Base-by-base conservation (phyloP, 2,113 vertebrate genomes). In the Oophaga pumilio region DNA sequence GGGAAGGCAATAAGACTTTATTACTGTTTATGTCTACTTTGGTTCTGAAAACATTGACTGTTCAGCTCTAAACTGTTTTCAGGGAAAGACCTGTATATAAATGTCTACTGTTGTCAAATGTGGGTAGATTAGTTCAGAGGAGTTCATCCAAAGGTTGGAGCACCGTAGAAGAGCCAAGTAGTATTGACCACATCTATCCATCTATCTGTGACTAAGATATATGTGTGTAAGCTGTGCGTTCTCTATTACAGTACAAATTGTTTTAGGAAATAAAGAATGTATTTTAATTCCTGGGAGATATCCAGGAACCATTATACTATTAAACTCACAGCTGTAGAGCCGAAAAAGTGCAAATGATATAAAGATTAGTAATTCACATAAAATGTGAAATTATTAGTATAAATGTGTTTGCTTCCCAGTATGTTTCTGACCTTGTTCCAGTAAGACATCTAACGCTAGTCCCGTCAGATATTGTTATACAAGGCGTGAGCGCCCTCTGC, bases 1-100 rank as follows among this genome's bases (percentile, higher is more conserved):
- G 87, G 49, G 86, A 85, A 80, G 56, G 24, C 87, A 90, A 64
- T 77, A 89, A 90, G 89, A 92, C 22, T 92, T 93, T 92, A 92
- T 93, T 94, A 91, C 92, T 94, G 91, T 94, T 94, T 94, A 91
- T 90, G 91, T 93, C 93, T 95, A 24, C 86, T 88, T 60, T 66
- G 20, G 57, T 76, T 53, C 81, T 91, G 76, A 85, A 90, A 92
- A 88, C 74, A 91, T 69, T 57, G 80, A 87, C 43, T 69, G n/a
- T 90, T 8, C 89, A 53, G 86, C 85, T n/a, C 85, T 52, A 53
- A n/a, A 73, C 89, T 56, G 84, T 90, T 90, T 85, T 80, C 53
- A 82, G 15, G 76, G 71, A 26, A 74, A 90, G 89, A 90, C 82
- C 89, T 87, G 88, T 71, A 56, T 76, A 57, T 82, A 60, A 82